phyloP scores from a whole-genome alignment of 2,888 invertebrate species.

The Arrhopalites spinosus region DNA sequence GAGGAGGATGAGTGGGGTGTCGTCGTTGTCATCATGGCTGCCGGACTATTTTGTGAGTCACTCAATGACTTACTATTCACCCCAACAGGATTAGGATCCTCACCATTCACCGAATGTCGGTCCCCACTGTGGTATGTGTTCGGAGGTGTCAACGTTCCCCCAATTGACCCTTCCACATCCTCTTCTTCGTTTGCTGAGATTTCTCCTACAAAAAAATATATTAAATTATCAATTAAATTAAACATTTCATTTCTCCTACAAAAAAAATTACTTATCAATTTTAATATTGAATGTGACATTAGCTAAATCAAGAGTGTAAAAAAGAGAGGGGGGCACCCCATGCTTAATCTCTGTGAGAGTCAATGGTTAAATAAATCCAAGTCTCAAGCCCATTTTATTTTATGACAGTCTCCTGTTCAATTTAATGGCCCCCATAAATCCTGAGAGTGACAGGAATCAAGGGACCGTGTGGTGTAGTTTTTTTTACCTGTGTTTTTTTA shows the following conservation, averaged over 20 bases:
- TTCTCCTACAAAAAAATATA: conserved; percentile 49
- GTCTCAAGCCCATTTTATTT: conserved; percentile 22
- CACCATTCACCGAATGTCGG: conserved; percentile 33
- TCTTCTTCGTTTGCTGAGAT: conserved; percentile 57
- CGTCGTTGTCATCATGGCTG: conserved; percentile 43
- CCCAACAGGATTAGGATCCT: conserved; percentile 31
- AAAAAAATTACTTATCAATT: too few species aligned
- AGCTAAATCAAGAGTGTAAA: too few species aligned
- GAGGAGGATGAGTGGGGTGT: conserved; percentile 31
- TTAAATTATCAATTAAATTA: too few species aligned
- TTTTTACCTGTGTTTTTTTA: not conserved
- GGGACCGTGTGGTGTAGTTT: not conserved
- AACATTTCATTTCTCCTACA: too few species aligned
- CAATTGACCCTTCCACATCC: conserved; percentile 39
- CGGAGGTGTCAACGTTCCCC: conserved; percentile 11
- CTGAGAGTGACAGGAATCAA: conserved; percentile 17
- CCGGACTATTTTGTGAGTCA: conserved; percentile 47
- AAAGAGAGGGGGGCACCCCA: too few species aligned
- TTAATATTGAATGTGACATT: too few species aligned
- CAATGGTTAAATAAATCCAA: too few species aligned
- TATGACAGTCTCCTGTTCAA: conserved; percentile 30
- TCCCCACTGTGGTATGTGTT: conserved; percentile 40
- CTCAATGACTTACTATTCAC: not conserved
- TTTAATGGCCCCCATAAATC: conserved; percentile 27
- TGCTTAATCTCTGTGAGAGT: too few species aligned